Percentiles rank a stretch among this genome's conserved stretches.
These are phyloP conservation scores for Bombus consobrinus DNA, from an alignment of 1,140 invertebrate species.

Conservation along the genomic window DNA sequence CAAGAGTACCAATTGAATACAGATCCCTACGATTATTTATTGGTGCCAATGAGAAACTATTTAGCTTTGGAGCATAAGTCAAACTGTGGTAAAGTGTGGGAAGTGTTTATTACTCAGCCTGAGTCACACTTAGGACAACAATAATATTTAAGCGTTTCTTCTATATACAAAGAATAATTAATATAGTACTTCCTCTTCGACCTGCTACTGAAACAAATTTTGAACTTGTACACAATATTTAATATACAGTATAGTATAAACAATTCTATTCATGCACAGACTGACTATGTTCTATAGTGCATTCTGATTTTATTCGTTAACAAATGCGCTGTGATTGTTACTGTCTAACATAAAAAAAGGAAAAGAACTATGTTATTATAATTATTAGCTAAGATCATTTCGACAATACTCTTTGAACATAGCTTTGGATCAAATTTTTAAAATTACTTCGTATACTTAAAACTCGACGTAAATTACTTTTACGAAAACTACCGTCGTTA, in stretches of 20 bases:
- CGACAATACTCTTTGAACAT: slow-evolving; percentile 50
- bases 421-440: background rate
- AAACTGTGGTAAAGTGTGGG: slow-evolving; percentile 82
- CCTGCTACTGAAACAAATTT: background rate
- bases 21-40: slow-evolving; percentile 80
- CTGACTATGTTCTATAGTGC: slow-evolving; percentile 57
- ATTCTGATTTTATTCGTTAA: slow-evolving; percentile 60
- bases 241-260: slow-evolving; percentile 9
- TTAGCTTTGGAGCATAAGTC: slow-evolving; percentile 79
- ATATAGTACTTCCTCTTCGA: slow-evolving; percentile 15
- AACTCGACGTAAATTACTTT: background rate
- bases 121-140: slow-evolving; percentile 72
- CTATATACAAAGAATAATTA: slow-evolving; percentile 18
- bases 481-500: background rate
- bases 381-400: slow-evolving; percentile 47
- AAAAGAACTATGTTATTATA: slow-evolving; percentile 44
- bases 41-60: slow-evolving; percentile 81
- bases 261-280: slow-evolving; percentile 39
- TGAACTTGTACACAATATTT: slow-evolving; percentile 27
- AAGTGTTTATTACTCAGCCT: slow-evolving; percentile 79
- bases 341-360: slow-evolving; percentile 34
- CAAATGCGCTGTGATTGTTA: slow-evolving; percentile 67
- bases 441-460: slow-evolving; percentile 17
- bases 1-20: slow-evolving; percentile 84
- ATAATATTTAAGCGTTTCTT: slow-evolving; percentile 43